Evolutionary conservation across 2,113 vertebrate species (phyloP), one percentile per base, ranked within the genome.

Genomic region (Scomber scombrus): DNA sequence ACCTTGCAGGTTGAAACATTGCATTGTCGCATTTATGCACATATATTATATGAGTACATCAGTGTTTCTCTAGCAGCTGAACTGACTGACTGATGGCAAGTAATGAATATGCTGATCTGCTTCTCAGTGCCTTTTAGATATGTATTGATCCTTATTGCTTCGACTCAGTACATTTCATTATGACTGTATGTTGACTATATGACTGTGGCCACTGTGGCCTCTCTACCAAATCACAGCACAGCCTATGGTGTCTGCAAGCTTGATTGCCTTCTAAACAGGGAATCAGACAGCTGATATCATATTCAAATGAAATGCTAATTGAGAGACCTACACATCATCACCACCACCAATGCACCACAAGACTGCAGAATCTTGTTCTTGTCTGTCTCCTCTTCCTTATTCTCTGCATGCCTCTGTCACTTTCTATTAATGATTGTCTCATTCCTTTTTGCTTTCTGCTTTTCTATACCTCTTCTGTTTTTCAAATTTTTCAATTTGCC

Each of bases 221-320:
- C 12, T 2, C 3, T 8, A 29, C 0, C 11, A 51, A 18, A 40
- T 18, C 51, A 2, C 14, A 23, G 19, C 14, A 16, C 47, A 47
- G 65, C 67, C 67, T 40, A 51, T 34, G 8, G 49, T 26, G 43
- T 19, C 15, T 29, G n/a, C 21, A 23, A n/a, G 9, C 51, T n/a
- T 62, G n/a, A 50, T 85, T 63, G 50, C 55, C 49, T 81, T 66
- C 64, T 68, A 46, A 45, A 3, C 34, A 47, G 31, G 47, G 18
- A 76, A 45, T 11, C 76, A 75, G 58, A 73, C 49, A 60, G 75
- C 68, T 69, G 47, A 82, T 63, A 78, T 84, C 46, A 61, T 45
- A 61, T 85, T 85, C 47, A 81, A 69, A 82, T 75, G 50, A 86
- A 77, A 65, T 55, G 55, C 71, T 82, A 65, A 80, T 84, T 80